Conservation (phyloP, 2,113 vertebrate species). For the Picathartes gymnocephalus region DNA sequence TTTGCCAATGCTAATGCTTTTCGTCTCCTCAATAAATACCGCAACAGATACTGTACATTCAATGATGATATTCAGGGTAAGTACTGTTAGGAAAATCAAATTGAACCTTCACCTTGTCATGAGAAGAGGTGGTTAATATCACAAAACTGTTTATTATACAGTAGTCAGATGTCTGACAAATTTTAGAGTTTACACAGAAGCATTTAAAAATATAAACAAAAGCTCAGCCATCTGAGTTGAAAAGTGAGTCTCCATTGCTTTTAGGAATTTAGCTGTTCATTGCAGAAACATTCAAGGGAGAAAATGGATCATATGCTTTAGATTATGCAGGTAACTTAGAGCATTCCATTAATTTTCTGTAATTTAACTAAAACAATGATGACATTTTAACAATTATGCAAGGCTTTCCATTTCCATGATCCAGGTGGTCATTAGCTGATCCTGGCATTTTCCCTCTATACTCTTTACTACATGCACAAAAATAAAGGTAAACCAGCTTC, state of each 20-base stretch:
- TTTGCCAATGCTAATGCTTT: slow-evolving; percentile 96
- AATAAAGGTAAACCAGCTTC: background rate
- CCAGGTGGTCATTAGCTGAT: background rate
- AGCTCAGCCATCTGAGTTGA: background rate
- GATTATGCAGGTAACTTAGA: background rate
- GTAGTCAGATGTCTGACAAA: background rate
- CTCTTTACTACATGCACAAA: background rate
- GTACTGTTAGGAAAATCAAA: background rate
- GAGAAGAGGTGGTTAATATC: background rate
- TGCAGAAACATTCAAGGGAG: background rate
- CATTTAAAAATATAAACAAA: background rate
- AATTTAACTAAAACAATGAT: background rate
- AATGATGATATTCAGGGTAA: slow-evolving; percentile 98
- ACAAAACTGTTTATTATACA: background rate
- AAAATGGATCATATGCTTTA: background rate
- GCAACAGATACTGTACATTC: slow-evolving; percentile 90
- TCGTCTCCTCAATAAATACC: slow-evolving; percentile 93
- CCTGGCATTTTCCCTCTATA: background rate
- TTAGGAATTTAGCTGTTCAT: background rate
- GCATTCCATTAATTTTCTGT: background rate
- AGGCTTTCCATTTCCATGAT: background rate
- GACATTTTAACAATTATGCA: background rate
- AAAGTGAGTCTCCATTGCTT: background rate
- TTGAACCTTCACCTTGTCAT: background rate
- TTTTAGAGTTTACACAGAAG: background rate